These are phyloP conservation scores for Dolichotis patagonum DNA, from an alignment of 2,113 vertebrate genomes.

Conservation along the genomic window DNA sequence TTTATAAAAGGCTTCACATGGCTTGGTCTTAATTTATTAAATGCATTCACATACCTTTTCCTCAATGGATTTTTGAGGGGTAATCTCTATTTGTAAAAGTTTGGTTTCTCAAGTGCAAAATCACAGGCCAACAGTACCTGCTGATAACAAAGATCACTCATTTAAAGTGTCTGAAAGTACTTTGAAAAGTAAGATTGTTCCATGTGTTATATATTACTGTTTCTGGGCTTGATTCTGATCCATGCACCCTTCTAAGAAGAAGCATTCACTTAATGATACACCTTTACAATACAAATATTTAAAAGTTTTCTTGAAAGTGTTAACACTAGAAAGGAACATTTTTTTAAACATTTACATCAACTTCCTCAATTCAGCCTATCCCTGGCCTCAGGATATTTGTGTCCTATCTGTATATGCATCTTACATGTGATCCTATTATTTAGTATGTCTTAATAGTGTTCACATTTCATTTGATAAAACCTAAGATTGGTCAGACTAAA, in stretches of 20 bases:
- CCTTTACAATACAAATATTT: conserved; percentile 24
- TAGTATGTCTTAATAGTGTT: not conserved
- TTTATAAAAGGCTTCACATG: not conserved
- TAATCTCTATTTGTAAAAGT: not conserved
- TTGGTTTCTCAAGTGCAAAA: conserved; percentile 7
- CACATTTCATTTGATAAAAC: not conserved
- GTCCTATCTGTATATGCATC: not conserved
- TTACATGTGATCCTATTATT: not conserved
- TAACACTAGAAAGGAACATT: conserved; percentile 32
- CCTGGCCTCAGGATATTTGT: not conserved
- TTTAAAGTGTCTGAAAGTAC: not conserved
- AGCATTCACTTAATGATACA: not conserved
- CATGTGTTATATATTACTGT: not conserved
- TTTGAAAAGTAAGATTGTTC: conserved; percentile 20
- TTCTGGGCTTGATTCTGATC: not conserved
- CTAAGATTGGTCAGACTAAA: not conserved
- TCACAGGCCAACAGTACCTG: not conserved
- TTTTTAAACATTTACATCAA: conserved; percentile 54
- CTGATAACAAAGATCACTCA: not conserved
- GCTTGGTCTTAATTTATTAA: conserved; percentile 16
- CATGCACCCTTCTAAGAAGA: not conserved
- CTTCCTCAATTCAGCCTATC: not conserved
- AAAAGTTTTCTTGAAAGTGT: conserved; percentile 61
- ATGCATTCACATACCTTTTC: conserved; percentile 20
- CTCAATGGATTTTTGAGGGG: conserved; percentile 14